A percentile compares a stretch with the other conserved stretches of the same genome.
These are phyloP conservation scores for Manacus vitellinus DNA, from an alignment of 2,113 vertebrate species.

Conservation along the genomic window DNA sequence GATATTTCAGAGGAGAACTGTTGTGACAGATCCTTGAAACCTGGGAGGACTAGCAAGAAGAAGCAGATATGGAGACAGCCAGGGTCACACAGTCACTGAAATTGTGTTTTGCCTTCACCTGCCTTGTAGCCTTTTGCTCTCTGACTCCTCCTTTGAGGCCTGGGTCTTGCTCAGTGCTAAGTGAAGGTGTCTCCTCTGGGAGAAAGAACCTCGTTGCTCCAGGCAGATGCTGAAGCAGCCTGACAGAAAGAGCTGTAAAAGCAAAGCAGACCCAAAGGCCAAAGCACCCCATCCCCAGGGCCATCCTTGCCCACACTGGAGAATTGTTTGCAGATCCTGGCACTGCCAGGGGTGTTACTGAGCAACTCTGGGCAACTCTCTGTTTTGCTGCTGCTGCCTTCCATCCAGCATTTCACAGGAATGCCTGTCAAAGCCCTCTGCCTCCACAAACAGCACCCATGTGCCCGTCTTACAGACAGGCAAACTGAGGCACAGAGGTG, in stretches of 20 bases:
- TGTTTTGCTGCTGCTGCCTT: neutral
- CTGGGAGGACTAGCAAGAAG: neutral
- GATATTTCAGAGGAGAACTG: neutral
- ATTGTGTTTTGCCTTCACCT: neutral
- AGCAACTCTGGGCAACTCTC: neutral
- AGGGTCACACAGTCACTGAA: neutral
- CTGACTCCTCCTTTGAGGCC: neutral
- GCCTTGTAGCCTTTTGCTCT: neutral
- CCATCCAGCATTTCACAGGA: neutral
- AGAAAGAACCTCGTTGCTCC: neutral
- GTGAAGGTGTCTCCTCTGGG: neutral
- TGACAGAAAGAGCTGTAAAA: neutral
- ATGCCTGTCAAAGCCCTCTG: neutral
- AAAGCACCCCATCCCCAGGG: neutral
- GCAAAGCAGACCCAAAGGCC: neutral
- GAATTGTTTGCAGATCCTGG: neutral
- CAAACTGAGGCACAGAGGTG: neutral
- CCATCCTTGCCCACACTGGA: neutral
- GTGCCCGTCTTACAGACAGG: neutral
- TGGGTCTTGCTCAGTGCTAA: neutral
- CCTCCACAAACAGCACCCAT: neutral
- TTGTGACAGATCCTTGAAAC: neutral
- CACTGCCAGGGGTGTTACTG: neutral
- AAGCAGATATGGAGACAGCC: neutral
- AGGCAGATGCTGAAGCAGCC: neutral